phyloP scores from a whole-genome alignment of 2,113 vertebrate genomes.

The Neolamprologus falcicula region DNA sequence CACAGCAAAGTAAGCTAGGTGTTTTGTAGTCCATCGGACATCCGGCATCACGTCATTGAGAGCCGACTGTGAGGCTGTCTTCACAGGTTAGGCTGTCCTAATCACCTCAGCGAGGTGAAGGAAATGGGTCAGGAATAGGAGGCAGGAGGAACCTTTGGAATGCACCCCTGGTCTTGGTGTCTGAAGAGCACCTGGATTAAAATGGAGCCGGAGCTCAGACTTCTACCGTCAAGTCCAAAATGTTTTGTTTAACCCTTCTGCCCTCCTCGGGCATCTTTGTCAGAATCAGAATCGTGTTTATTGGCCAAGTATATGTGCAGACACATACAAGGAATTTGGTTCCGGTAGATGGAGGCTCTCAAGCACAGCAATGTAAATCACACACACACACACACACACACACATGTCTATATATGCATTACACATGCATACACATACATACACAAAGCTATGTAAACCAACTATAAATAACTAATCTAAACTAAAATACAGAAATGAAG shows the following conservation, averaged over 20 bases:
- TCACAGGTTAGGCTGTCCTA: background rate
- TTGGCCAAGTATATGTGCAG: too few relatives aligned
- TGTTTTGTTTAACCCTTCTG: background rate
- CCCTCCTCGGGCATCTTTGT: background rate
- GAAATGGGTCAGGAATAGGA: background rate
- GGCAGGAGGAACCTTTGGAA: background rate
- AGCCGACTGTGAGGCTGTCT: background rate
- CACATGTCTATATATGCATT: too few relatives aligned
- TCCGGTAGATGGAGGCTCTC: too few relatives aligned
- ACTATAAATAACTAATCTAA: too few relatives aligned
- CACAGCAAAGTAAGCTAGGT: background rate
- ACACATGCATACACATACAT: too few relatives aligned
- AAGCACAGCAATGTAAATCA: too few relatives aligned
- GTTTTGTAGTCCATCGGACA: background rate
- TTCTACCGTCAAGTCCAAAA: background rate
- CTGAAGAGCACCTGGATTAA: background rate
- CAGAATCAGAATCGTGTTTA: too few relatives aligned
- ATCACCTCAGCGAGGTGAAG: background rate
- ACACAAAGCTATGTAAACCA: too few relatives aligned
- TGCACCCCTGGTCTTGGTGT: background rate
- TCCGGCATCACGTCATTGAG: background rate
- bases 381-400: too few relatives aligned
- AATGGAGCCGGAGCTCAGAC: background rate
- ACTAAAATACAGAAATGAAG: too few relatives aligned
- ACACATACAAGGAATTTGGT: too few relatives aligned